Evolutionary conservation across 2,888 invertebrate genomes (phyloP), one percentile per base, ranked within the genome.

Genomic region (Microdon myrmicae): DNA sequence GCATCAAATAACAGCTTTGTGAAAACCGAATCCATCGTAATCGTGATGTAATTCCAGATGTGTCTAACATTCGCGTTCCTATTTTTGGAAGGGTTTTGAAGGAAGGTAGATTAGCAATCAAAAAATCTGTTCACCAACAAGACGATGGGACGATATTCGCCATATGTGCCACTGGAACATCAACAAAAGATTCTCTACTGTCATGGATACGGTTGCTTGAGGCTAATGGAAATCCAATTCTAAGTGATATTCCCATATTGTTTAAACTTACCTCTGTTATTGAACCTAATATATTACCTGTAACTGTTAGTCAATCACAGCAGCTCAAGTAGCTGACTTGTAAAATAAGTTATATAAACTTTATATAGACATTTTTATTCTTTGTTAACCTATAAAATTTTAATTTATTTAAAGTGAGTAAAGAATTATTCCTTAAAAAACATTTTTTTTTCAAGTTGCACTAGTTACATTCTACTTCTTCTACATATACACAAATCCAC

Each of bases 91-190:
- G 67, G 3, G 61, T 75, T 3, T 78, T 81, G 67, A 70, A 82
- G 39, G 81, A 83, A 43, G 69, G 70, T 19, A 69, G 75, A 54
- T 66, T 82, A 35, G 79, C 82, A 8, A 76, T 83, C 2, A 78
- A 82, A 55, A 86, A 87, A 6, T 87, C 89, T 16, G 87, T 94
- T 1, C 96, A 98, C 76, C 93, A 96, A 76, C 96, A 97, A 80
- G 89, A 91, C 47, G 96, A 97, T 79, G 95, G 94, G 3, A 90
- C 90, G 1, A 89, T 96, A 71, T 85, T 93, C 68, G 90, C 89
- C 5, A 83, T 94, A 39, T 94, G 94, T 81, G 93, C 94, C 16
- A 96, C 96, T 53, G 96, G 96, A 39, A 90, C 92, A 6, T 92
- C 92, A 9, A 89, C 90, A 53, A 87, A 92, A 79, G 95, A 96